Base-by-base conservation (phyloP, 2,797 vertebrate species). In the Paratrypauchen microcephalus region DNA sequence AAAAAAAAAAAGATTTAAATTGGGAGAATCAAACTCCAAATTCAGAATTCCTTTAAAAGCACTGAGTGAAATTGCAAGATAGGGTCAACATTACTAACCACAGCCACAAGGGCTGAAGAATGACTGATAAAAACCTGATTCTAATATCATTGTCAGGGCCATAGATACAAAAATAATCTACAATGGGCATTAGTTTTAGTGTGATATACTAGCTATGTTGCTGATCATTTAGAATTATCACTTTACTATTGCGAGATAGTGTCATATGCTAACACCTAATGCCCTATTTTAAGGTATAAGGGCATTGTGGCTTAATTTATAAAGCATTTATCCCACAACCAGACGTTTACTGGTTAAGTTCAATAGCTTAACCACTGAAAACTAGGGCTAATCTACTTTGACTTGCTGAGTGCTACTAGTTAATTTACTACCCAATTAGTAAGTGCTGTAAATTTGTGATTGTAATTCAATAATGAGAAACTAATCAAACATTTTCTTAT, bases 381-480 rank as follows among this genome's bases (percentile, higher is more conserved):
- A 26, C 8, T 8, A 60, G 18, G 32, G 7, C 8, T 36, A 32
- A 39, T 61, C 19, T 36, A 13, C 18, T 39, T 19, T 59, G 30
- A 21, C 1, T 55, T 55, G 9, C 8, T 5, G 8, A 39, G 7
- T 12, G 18, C 59, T n/a, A 5, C 30, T n/a, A 5, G 7, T 61
- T n/a, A 23, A 2, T 5, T 1, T 23, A 6, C 1, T 23, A 41
- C 39, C 62, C n/a, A 26, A 48, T 66, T 66, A n/a, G n/a, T n/a
- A 66, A 66, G 65, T 66, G 18, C 45, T 28, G 39, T 56, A 16
- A 21, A 56, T 66, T 65, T 70, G 58, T 32, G 45, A 7, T 65
- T 67, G 57, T 70, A 62, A 18, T 48, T 70, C 18, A 7, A 18
- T 47, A 15, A 48, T 6, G 41, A 23, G 21, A 23, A 55, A 55